Conservation (phyloP, 1,140 invertebrate species). For the Drosophila orena region DNA sequence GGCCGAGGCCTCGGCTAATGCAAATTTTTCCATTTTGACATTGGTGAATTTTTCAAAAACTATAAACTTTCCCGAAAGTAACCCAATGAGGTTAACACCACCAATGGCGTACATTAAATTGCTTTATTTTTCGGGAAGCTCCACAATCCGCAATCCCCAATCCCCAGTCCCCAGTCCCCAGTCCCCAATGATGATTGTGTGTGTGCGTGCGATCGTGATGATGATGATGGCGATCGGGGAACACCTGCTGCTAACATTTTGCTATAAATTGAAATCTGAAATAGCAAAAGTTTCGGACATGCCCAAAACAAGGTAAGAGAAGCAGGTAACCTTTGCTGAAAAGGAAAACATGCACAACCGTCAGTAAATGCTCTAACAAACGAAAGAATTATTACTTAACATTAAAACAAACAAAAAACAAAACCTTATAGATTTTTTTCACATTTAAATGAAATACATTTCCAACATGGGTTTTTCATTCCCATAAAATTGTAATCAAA, state of each 20-base stretch:
- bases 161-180: too few relatives aligned
- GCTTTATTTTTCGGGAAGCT: conserved; percentile 63
- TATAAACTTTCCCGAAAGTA: conserved; percentile 58
- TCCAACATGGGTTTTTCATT: not conserved
- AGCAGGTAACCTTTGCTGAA: not conserved
- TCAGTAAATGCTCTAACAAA: conserved; percentile 4
- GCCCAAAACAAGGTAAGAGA: conserved; percentile 46
- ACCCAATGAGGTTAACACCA: conserved; percentile 67
- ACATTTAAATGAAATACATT: too few relatives aligned
- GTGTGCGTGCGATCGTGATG: conserved; percentile 16
- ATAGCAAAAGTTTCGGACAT: conserved; percentile 53
- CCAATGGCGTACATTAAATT: conserved; percentile 83
- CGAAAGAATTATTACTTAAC: too few relatives aligned
- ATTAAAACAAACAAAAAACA: not conserved
- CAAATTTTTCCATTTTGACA: conserved; percentile 82
- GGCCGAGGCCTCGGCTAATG: conserved; percentile 59
- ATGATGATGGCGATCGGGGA: conserved; percentile 33
- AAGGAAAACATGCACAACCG: not conserved
- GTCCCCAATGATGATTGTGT: conserved; percentile 11
- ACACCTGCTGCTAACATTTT: conserved; percentile 80
- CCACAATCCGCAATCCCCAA: too few relatives aligned
- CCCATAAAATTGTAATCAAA: not conserved
- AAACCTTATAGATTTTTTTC: too few relatives aligned
- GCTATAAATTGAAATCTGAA: conserved; percentile 74
- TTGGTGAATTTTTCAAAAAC: conserved; percentile 76